Evolutionary conservation across 2,888 invertebrate species (phyloP).

Genomic region (Sinopyrophorus schimmeli): DNA sequence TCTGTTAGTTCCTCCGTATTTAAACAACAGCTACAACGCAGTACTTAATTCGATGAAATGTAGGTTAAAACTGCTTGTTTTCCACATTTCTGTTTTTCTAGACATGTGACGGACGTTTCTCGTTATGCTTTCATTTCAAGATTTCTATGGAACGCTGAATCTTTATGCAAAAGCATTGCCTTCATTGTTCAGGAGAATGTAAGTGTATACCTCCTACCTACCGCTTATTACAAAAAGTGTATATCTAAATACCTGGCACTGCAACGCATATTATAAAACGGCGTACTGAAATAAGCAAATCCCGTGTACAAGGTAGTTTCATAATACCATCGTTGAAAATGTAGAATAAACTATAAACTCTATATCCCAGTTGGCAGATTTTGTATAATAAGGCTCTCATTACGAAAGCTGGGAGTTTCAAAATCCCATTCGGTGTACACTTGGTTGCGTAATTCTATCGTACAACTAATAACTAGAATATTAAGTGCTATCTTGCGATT

Average conservation of each 20-base stretch:
- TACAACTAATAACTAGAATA: slow-evolving; percentile 47
- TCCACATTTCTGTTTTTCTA: slow-evolving; percentile 28
- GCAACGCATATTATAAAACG: slow-evolving; percentile 9
- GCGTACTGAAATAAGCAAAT: slow-evolving; percentile 12
- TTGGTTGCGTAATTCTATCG: slow-evolving; percentile 34
- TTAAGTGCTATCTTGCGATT: slow-evolving; percentile 49
- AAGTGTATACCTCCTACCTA: no score
- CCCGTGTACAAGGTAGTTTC: slow-evolving; percentile 17
- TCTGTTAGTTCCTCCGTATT: no score
- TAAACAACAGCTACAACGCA: slow-evolving; percentile 10
- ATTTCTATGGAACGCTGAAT: slow-evolving; percentile 30
- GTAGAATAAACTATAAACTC: slow-evolving; percentile 21
- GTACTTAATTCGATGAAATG: slow-evolving; percentile 29
- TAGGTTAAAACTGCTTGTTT: slow-evolving; percentile 29
- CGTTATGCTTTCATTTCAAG: slow-evolving; percentile 32
- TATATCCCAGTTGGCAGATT: slow-evolving; percentile 19
- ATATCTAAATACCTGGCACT: slow-evolving; percentile 13
- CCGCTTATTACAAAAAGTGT: slow-evolving; percentile 20
- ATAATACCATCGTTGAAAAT: slow-evolving; percentile 13
- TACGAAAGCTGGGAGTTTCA: slow-evolving; percentile 23
- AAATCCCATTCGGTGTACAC: slow-evolving; percentile 32
- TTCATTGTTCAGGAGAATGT: slow-evolving; percentile 23
- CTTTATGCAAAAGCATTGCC: slow-evolving; percentile 24
- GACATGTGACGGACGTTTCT: slow-evolving; percentile 33
- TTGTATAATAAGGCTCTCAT: slow-evolving; percentile 23